Conservation (phyloP, 2,888 invertebrate genomes). For the Tenthredo distinguenda region DNA sequence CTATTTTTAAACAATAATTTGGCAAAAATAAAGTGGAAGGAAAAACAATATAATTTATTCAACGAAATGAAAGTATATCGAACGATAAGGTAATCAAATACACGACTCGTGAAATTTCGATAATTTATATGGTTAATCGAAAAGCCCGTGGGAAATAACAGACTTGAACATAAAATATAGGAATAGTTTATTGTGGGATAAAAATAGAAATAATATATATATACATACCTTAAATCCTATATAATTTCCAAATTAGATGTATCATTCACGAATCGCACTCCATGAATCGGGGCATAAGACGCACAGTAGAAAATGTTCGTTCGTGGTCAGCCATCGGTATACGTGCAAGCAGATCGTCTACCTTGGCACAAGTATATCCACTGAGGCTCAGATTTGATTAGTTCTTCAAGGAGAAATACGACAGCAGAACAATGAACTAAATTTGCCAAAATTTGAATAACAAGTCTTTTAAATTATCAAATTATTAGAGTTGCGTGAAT, state of each 20-base stretch:
- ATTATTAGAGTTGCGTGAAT: not conserved
- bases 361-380: not conserved
- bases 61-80: not conserved
- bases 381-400: not conserved
- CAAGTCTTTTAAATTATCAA: not conserved
- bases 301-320: slow-evolving; percentile 28
- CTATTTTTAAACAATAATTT: not conserved
- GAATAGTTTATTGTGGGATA: not conserved
- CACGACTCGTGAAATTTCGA: not conserved
- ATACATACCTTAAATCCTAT: not conserved
- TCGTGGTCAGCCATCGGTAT: not conserved
- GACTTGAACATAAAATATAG: slow-evolving; percentile 7
- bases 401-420: not conserved
- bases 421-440: not conserved
- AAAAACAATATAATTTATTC: not conserved
- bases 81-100: not conserved
- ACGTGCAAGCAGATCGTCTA: not conserved
- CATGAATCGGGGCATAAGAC: not conserved
- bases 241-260: not conserved
- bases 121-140: not conserved
- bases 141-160: not conserved
- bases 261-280: not conserved
- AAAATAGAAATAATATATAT: not conserved
- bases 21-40: not conserved
- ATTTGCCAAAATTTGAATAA: not conserved